Conservation (phyloP, 2,113 vertebrate genomes). For the Stictonetta naevosa region DNA sequence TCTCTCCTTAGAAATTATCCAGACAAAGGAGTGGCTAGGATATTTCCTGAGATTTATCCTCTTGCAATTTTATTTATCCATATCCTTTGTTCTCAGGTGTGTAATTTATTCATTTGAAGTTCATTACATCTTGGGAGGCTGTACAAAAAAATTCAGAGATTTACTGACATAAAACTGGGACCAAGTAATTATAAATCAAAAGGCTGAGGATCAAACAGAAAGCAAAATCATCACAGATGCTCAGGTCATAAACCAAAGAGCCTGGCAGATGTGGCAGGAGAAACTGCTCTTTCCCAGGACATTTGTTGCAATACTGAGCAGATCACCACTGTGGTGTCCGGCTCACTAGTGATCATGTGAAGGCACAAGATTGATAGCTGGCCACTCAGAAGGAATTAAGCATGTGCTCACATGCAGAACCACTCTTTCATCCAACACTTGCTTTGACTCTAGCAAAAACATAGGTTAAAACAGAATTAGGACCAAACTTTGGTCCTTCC, state of each 20-base stretch:
- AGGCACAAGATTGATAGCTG: background rate
- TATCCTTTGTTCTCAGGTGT: background rate
- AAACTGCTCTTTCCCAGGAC: background rate
- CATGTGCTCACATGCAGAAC: too few relatives aligned
- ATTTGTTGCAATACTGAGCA: background rate
- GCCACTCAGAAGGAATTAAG: background rate
- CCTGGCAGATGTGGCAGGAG: background rate
- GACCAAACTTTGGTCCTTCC: background rate
- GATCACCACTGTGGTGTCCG: background rate
- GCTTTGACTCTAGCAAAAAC: background rate
- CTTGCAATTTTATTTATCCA: background rate
- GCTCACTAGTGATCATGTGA: background rate
- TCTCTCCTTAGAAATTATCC: background rate
- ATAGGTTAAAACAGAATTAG: too few relatives aligned
- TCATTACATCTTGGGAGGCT: background rate
- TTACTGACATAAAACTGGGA: background rate
- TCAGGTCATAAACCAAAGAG: background rate
- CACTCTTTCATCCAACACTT: background rate
- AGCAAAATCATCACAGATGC: background rate
- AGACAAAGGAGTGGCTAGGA: background rate
- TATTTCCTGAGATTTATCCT: background rate
- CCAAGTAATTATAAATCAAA: background rate
- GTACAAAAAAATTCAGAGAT: background rate
- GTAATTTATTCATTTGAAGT: background rate
- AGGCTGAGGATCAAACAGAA: background rate